Conservation (phyloP, 2,888 invertebrate genomes). For the Periphyllus acericola region DNA sequence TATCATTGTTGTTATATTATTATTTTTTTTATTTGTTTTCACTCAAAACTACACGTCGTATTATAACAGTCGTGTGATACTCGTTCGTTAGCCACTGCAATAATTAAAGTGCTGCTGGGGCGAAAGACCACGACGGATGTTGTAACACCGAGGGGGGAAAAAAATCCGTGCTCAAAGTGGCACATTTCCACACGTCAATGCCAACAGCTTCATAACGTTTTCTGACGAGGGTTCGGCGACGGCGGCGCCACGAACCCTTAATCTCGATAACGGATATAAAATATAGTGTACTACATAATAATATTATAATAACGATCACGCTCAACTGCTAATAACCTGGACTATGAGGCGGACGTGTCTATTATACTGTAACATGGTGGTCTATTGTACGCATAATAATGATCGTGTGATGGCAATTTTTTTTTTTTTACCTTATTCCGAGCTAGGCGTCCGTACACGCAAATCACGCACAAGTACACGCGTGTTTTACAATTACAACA, state of each 20-base stretch:
- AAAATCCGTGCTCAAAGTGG: constrained; percentile 23
- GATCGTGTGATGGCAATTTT: background rate
- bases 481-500: background rate
- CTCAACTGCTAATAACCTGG: constrained; percentile 7
- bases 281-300: no score
- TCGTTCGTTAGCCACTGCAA: constrained; percentile 32
- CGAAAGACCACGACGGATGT: constrained; percentile 26
- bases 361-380: background rate
- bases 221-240: constrained; percentile 34
- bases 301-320: background rate
- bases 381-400: background rate
- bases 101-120: constrained; percentile 14
- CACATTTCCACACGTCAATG: constrained; percentile 52
- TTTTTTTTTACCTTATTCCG: background rate
- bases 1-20: background rate
- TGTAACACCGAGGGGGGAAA: background rate
- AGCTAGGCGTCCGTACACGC: no score
- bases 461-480: no score
- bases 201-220: constrained; percentile 45
- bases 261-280: constrained; percentile 21
- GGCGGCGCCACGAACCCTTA: constrained; percentile 10
- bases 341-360: background rate
- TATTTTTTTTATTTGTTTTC: constrained; percentile 19
- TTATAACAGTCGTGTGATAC: background rate
- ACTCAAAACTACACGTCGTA: constrained; percentile 2